Evolutionary conservation across 1,140 invertebrate species (phyloP).

Genomic region (Aphaenogaster ashmeadi): DNA sequence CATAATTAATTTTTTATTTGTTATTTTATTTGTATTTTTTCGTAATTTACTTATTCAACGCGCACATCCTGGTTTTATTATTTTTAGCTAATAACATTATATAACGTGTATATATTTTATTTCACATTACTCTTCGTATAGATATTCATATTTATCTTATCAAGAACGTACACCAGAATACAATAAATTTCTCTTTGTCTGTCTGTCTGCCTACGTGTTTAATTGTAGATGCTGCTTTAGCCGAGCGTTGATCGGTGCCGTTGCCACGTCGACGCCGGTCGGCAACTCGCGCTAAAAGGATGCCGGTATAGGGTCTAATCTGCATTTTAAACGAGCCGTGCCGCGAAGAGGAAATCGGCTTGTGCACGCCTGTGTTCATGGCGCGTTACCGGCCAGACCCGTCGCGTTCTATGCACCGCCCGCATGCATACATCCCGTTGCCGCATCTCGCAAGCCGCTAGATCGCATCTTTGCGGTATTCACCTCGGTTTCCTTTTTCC

Average conservation of each 20-base stretch:
- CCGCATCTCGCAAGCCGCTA: slow-evolving; percentile 4
- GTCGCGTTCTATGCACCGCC: slow-evolving; percentile 51
- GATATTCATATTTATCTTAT: background rate
- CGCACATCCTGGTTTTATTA: background rate
- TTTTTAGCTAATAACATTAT: background rate
- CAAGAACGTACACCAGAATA: background rate
- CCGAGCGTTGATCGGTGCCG: slow-evolving; percentile 39
- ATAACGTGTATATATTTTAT: background rate
- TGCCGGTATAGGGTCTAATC: slow-evolving; percentile 75
- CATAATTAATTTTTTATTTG: background rate
- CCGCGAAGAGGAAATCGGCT: slow-evolving; percentile 48
- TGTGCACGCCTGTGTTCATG: slow-evolving; percentile 69
- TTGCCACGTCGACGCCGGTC: slow-evolving; percentile 52
- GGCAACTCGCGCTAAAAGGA: slow-evolving; percentile 71
- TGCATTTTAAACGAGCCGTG: slow-evolving; percentile 81
- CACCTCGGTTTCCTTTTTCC: background rate
- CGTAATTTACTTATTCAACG: background rate
- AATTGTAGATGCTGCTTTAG: slow-evolving; percentile 48
- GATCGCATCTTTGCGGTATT: slow-evolving; percentile 29
- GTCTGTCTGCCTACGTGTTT: background rate
- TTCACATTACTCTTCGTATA: background rate
- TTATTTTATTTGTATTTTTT: background rate
- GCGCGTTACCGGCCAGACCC: slow-evolving; percentile 73
- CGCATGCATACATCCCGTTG: slow-evolving; percentile 16
- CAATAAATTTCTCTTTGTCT: slow-evolving; percentile 19